These are phyloP conservation scores for Drosophila subquinaria DNA, from an alignment of 2,888 invertebrate species.

Conservation along the genomic window DNA sequence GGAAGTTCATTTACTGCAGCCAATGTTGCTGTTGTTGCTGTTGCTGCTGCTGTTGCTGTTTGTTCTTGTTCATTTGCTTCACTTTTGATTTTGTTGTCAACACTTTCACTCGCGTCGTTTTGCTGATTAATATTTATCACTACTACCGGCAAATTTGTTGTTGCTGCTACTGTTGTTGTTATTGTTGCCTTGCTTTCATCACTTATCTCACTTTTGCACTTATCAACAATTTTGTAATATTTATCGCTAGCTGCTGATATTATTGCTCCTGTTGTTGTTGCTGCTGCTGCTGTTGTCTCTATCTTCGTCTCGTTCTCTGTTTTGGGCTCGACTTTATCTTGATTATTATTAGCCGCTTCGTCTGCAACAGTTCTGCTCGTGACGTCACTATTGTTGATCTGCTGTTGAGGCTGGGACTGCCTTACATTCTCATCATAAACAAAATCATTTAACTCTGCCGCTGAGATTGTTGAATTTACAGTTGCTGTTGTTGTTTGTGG, in stretches of 20 bases:
- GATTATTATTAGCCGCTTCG: constrained; percentile 45
- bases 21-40: constrained; percentile 7
- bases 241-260: constrained; percentile 55
- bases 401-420: constrained; percentile 22
- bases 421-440: constrained; percentile 25
- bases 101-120: constrained; percentile 73
- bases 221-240: constrained; percentile 69
- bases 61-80: constrained; percentile 57
- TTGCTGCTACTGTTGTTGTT: constrained; percentile 52
- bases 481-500: constrained; percentile 34
- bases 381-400: constrained; percentile 42
- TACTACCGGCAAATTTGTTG: constrained; percentile 59
- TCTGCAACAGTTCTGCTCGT: constrained; percentile 37
- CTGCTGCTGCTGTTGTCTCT: constrained; percentile 34
- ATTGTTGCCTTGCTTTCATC: constrained; percentile 45
- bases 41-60: constrained; percentile 33
- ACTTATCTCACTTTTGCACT: constrained; percentile 70
- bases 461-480: constrained; percentile 21
- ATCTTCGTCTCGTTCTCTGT: constrained; percentile 48
- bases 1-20: constrained; percentile 61
- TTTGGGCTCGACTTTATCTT: constrained; percentile 56
- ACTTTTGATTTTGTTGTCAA: constrained; percentile 76
- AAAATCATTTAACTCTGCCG: constrained; percentile 24
- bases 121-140: constrained; percentile 72
- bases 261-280: constrained; percentile 18